A percentile compares a stretch with the other conserved stretches of the same genome.
Evolutionary conservation across 2,888 invertebrate species (phyloP).

Genomic region (Acleris literana): DNA sequence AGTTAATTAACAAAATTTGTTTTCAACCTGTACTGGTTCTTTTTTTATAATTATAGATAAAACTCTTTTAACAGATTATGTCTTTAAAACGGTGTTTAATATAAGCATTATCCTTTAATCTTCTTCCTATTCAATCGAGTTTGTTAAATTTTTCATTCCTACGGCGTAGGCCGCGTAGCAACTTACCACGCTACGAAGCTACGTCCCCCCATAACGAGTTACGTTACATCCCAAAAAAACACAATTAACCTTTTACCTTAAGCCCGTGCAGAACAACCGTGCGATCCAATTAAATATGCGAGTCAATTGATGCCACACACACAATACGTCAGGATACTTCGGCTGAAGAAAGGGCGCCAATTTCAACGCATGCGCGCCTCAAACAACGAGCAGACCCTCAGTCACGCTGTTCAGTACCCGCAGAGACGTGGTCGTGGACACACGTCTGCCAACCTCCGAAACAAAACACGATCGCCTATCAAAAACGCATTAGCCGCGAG

Average conservation of each 20-base stretch:
- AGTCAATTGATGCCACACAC: slow-evolving; percentile 75
- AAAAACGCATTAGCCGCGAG: slow-evolving; percentile 54
- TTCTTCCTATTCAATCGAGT: too few species aligned
- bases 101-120: too few species aligned
- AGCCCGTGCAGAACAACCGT: slow-evolving; percentile 26
- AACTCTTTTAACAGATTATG: too few species aligned
- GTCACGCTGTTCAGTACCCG: slow-evolving; percentile 68
- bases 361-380: slow-evolving; percentile 63
- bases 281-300: slow-evolving; percentile 72
- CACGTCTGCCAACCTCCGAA: slow-evolving; percentile 47
- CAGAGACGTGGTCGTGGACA: slow-evolving; percentile 49
- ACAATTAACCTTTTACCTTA: slow-evolving; percentile 17
- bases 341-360: slow-evolving; percentile 80
- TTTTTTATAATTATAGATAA: too few species aligned
- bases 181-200: slow-evolving; percentile 19
- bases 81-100: too few species aligned
- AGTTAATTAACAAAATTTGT: too few species aligned
- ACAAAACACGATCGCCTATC: slow-evolving; percentile 45
- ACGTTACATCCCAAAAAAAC: too few species aligned
- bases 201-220: background rate
- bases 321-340: slow-evolving; percentile 66
- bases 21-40: too few species aligned
- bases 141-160: background rate
- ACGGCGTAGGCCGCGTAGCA: slow-evolving; percentile 22
- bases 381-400: slow-evolving; percentile 53